Base-by-base conservation (phyloP, 2,888 invertebrate species). In the Tuberolachnus salignus region DNA sequence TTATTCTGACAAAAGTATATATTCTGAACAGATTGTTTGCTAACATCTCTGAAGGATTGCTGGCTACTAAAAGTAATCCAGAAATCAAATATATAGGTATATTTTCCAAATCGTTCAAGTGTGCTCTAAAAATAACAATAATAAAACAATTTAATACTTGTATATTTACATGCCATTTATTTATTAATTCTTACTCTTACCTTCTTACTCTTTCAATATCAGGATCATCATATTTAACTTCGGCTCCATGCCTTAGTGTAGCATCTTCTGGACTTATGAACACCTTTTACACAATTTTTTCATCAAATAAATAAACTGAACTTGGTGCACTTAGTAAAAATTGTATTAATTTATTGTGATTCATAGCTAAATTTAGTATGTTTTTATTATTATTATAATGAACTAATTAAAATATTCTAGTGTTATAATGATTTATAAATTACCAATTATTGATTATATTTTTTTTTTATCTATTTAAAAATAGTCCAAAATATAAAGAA, bases 101-200 rank as follows among this genome's bases (percentile, higher is more conserved):
- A 80, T 83, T 83, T 78, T 83, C 83, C 80, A 83, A 26, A 49
- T 83, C 83, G 63, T 83, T 83, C 53, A 82, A 71, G 80, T 83
- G 83, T 3, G 83, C 83, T 72, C 83, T 83, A 81, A 64, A 64
- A 81, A 34, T 11, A 26, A 49, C 19, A 26, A 46, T 49, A 3
- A 49, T 51, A 74, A 46, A 9, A 49, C 23, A 57, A 21, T 10
- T 14, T 64, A 26, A 64, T 34, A 21, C 16, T 21, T 46, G 34
- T 8, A 42, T 19, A 26, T 11, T 53, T 13, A 34, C 9, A 14
- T 59, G 14, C 49, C 8, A n/a, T 21, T 21, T 42, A 1, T 13
- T 4, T 11, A 13, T 61, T 80, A 82, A 82, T 82, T 74, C 81
- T 69, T 10, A 82, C 19, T 51, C 42, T 80, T 81, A 83, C 83